Percentiles rank a stretch among this genome's conserved stretches.
Conservation (phyloP, 1,140 invertebrate species). For the Orussus abietinus region DNA sequence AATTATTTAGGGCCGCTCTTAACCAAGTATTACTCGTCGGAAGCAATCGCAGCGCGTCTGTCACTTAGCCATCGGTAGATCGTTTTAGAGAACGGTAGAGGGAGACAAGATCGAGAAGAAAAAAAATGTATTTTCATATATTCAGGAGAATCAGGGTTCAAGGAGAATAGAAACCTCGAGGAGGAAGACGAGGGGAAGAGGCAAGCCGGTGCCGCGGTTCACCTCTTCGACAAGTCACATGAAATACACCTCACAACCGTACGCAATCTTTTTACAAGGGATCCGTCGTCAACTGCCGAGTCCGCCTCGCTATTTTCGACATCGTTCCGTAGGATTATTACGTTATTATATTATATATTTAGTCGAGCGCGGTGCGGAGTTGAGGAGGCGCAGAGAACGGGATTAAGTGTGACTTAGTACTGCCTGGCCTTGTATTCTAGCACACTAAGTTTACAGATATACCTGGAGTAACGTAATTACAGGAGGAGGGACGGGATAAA, state of each 20-base stretch:
- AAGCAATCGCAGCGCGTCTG: background rate
- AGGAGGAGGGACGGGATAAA: no score
- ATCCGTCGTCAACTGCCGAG: background rate
- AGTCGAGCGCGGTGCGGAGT: background rate
- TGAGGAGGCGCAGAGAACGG: slow-evolving; percentile 1
- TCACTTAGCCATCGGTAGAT: slow-evolving; percentile 9
- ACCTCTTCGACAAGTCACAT: no score
- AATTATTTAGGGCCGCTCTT: slow-evolving; percentile 1
- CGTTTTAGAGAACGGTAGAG: slow-evolving; percentile 7
- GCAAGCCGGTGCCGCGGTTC: background rate
- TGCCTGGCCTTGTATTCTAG: slow-evolving; percentile 11
- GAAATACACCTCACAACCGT: slow-evolving; percentile 4
- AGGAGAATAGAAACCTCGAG: slow-evolving; percentile 12
- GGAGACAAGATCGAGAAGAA: slow-evolving; percentile 10
- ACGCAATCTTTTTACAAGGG: no score
- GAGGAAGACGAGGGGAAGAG: background rate
- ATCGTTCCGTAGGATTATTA: slow-evolving; percentile 1
- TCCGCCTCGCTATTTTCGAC: slow-evolving; percentile 3
- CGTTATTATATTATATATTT: slow-evolving; percentile 2
- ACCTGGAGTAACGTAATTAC: slow-evolving; percentile 46
- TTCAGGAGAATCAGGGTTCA: slow-evolving; percentile 33
- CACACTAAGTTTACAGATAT: slow-evolving; percentile 24
- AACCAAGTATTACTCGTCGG: background rate
- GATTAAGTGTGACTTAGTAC: slow-evolving; percentile 3
- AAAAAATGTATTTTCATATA: slow-evolving; percentile 32